Conservation (phyloP, 2,113 vertebrate species). For the Podarcis muralis region DNA sequence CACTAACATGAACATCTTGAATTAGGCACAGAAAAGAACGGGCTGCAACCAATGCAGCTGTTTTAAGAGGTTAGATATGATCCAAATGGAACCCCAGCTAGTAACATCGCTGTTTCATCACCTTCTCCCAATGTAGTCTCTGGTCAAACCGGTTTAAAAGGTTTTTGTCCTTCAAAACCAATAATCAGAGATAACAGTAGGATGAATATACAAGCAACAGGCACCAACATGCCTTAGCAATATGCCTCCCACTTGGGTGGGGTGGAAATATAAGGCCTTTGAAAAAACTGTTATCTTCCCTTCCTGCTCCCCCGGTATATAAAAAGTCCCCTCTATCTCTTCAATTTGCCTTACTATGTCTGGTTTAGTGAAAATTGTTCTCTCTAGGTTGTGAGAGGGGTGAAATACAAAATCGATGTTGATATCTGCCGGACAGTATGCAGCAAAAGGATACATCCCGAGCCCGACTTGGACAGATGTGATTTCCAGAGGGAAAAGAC, state of each 20-base stretch:
- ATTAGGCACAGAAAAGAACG: no score
- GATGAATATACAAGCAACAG: not conserved
- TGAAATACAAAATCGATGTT: constrained; percentile 65
- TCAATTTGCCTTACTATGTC: not conserved
- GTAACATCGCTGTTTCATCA: no score
- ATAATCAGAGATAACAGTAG: not conserved
- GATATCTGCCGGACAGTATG: constrained; percentile 65
- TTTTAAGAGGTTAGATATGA: no score
- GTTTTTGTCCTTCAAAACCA: not conserved
- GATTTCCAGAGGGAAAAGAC: constrained; percentile 57
- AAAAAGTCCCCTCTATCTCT: not conserved
- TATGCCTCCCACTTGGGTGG: no score
- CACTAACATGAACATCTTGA: no score
- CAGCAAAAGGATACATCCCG: constrained; percentile 46
- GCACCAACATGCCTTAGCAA: not conserved
- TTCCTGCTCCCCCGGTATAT: not conserved
- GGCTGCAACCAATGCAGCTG: no score
- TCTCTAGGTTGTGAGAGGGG: constrained; percentile 71
- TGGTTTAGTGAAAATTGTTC: not conserved
- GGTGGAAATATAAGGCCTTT: no score
- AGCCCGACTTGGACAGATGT: constrained; percentile 57
- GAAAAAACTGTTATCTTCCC: not conserved
- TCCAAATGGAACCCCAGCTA: no score
- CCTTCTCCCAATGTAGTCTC: not conserved
- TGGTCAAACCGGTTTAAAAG: not conserved